Evolutionary conservation across 2,888 invertebrate species (phyloP).

Genomic region (Polymixis lichenea): DNA sequence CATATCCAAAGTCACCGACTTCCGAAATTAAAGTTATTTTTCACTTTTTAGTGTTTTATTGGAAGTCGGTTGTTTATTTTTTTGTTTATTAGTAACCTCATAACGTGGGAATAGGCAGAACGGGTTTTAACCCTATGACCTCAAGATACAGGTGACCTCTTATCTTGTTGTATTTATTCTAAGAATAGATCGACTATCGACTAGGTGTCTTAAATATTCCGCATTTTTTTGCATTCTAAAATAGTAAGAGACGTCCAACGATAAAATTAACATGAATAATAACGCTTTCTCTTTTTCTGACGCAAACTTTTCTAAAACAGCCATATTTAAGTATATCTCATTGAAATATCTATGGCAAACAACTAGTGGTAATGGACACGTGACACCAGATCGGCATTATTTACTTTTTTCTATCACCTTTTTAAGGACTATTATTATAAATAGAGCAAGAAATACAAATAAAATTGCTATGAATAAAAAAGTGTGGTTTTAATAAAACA

Average conservation of each 20-base stretch:
- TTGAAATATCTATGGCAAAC: conserved; percentile 15
- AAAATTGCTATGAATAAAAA: background rate
- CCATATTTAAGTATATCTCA: conserved; percentile 25
- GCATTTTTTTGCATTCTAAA: conserved; percentile 11
- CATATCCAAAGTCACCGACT: no score
- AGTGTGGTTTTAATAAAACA: background rate
- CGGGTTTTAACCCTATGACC: background rate
- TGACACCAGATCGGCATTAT: conserved; percentile 4
- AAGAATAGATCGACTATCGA: background rate
- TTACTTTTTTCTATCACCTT: conserved; percentile 2
- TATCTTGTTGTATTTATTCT: no score
- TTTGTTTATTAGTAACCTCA: background rate
- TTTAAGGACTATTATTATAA: conserved; percentile 2
- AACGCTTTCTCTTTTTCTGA: conserved; percentile 52
- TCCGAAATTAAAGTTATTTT: no score
- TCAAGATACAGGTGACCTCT: no score
- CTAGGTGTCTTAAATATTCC: conserved; percentile 1
- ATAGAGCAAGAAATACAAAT: background rate
- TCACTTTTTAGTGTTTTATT: no score
- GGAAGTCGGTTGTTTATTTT: no score
- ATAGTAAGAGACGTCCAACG: background rate
- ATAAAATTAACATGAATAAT: conserved; percentile 34
- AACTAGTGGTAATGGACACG: conserved; percentile 2
- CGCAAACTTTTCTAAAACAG: conserved; percentile 36
- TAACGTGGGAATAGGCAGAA: background rate